Evolutionary conservation across 2,888 invertebrate species (phyloP), one percentile per base, ranked within the genome.

Genomic region (Scaptomyza parva): DNA sequence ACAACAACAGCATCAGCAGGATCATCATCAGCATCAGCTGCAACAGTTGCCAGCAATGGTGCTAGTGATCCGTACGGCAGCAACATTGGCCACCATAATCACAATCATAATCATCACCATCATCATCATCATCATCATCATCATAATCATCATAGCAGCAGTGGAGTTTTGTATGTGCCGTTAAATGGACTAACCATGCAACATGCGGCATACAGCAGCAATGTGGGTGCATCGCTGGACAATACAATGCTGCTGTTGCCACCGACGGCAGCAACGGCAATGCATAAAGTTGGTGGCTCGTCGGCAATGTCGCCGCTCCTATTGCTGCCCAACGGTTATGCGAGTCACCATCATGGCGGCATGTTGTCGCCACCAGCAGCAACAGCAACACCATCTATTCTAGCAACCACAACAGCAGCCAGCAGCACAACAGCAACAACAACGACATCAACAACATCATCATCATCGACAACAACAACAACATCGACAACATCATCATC

Each of bases 161-260:
- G 71, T 33, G 80, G 81, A 4, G 81, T 83, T 0, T 53, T 86
- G 6, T 86, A 86, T 37, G 73, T 76, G 53, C 83, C 86, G 0
- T 48, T 76, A 0, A 83, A 83, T 43, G 86, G 84, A 0, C 22
- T 72, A 11, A 77, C 76, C 11, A 65, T 76, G 35, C 69, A 74
- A 9, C 70, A 87, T 69, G 70, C 75, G 0, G 86, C 76, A 11
- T 78, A 85, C 30, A 85, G 78, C 57, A 82, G 76, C 67, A 82
- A 77, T 50, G 54, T 65, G 20, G 43, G 63, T 17, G 37, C 62
- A 18, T 58, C 67, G 11, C 30, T 71, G 45, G 76, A 74, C 24
- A 66, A 62, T 20, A 12, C 67, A 1, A 20, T 77, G 73, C 28
- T 74, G 2, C 57, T 72, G 70, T 28, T 73, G 60, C 57, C 68